Evolutionary conservation across 2,888 invertebrate genomes (phyloP), one percentile per base, ranked within the genome.

Genomic region (Seira musarum): DNA sequence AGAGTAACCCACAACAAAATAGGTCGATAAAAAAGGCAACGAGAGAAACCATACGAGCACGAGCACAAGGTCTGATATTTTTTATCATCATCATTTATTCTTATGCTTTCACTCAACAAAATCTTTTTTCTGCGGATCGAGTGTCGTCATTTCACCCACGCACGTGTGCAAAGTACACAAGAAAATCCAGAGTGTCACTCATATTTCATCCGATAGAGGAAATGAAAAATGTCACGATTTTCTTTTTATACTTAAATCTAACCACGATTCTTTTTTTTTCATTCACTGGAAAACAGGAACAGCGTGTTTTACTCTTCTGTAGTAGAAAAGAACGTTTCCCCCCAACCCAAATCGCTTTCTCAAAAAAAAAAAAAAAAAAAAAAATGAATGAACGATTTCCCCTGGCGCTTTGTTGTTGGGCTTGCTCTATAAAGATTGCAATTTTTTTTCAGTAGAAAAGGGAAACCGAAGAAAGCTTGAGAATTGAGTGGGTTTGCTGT

Each of bases 131-230:
- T 53, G 3, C 3, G 53, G 53, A 17, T 53, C 30, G 17, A 53
- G 53, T 53, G 53, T 53, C 53, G 53, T 53, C 53, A 53, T 53
- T 53, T 53, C 53, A 53, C 53, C 53, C 53, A 53, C 53, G 53
- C 53, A 53, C 53, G 53, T 53, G 53, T 53, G 13, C 53, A 8
- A 8, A 8, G n/a, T 53, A 53, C 17, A 13, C 15, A 13, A 53
- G 17, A 53, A 53, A 8, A n/a, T 17, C 17, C 15, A 53, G 53
- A 53, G 53, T 53, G 53, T 53, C 53, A 53, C 17, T 53, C 53
- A 53, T 53, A 53, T 53, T 53, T 53, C 17, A 17, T 53, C 53
- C 6, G n/a, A 30, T 30, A 30, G 2, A 13, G 53, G 53, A 53
- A 53, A 53, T 53, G 53, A 53, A 53, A 30, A 53, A 53, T 53